Conservation (phyloP, 2,113 vertebrate genomes). For the Apus apus region DNA sequence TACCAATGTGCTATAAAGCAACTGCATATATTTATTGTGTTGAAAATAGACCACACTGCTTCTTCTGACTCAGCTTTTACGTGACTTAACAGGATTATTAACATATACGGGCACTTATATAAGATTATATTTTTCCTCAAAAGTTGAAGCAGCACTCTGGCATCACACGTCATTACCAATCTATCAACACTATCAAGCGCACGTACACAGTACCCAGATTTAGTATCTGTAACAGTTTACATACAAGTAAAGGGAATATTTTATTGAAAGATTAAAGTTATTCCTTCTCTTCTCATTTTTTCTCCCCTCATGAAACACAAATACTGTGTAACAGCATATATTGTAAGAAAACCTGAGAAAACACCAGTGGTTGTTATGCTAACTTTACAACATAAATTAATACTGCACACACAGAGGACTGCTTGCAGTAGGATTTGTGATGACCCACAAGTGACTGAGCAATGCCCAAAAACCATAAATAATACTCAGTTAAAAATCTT, state of each 20-base stretch:
- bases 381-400: neutral
- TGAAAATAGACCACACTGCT: neutral
- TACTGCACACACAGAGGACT: neutral
- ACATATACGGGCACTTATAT: neutral
- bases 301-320: neutral
- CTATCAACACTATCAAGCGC: neutral
- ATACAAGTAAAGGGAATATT: neutral
- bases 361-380: neutral
- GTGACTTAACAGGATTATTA: neutral
- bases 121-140: neutral
- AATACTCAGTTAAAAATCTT: neutral
- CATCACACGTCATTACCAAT: neutral
- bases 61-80: neutral
- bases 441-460: neutral
- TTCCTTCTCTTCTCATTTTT: neutral
- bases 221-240: neutral
- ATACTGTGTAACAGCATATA: neutral
- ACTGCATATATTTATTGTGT: neutral
- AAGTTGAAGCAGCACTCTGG: neutral
- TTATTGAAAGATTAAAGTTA: neutral
- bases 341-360: neutral
- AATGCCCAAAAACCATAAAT: neutral
- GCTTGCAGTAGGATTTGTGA: neutral
- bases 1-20: neutral
- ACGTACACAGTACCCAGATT: neutral